A percentile compares a stretch with the other conserved stretches of the same genome.
Evolutionary conservation across 2,113 vertebrate species (phyloP).

Genomic region (Prionailurus bengalensis): DNA sequence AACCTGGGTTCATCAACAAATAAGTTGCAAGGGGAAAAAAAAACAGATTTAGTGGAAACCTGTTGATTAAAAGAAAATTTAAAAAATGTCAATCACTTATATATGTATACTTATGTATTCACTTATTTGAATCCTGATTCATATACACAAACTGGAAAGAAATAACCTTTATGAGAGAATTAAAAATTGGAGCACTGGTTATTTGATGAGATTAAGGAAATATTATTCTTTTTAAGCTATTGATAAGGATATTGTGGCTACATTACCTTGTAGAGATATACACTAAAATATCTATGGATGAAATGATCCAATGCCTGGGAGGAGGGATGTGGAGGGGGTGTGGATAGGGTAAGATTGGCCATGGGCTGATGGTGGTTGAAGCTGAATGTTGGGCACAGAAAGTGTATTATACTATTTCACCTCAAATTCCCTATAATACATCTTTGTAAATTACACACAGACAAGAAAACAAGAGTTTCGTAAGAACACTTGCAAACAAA

Average conservation of each 20-base stretch:
- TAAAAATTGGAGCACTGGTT: background rate
- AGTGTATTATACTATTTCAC: background rate
- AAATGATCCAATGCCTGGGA: background rate
- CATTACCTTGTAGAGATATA: background rate
- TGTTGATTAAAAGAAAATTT: background rate
- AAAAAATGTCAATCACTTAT: background rate
- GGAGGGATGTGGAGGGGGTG: background rate
- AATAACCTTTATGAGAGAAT: background rate
- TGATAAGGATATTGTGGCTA: background rate
- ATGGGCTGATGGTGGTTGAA: background rate
- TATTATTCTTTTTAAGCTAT: background rate
- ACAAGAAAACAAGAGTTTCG: background rate
- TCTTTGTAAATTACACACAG: background rate
- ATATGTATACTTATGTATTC: background rate
- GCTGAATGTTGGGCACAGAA: background rate
- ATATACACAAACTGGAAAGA: conserved; percentile 27
- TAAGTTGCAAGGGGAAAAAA: background rate
- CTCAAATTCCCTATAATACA: conserved; percentile 4
- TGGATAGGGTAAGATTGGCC: background rate
- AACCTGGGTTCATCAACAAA: background rate
- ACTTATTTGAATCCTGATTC: background rate
- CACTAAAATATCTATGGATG: background rate
- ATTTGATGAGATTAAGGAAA: background rate
- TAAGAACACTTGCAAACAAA: background rate
- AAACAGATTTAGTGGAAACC: background rate